A percentile compares a stretch with the other conserved stretches of the same genome.
Evolutionary conservation across 2,797 vertebrate species (phyloP).

Genomic region (Parauchenoglanis punctatus): DNA sequence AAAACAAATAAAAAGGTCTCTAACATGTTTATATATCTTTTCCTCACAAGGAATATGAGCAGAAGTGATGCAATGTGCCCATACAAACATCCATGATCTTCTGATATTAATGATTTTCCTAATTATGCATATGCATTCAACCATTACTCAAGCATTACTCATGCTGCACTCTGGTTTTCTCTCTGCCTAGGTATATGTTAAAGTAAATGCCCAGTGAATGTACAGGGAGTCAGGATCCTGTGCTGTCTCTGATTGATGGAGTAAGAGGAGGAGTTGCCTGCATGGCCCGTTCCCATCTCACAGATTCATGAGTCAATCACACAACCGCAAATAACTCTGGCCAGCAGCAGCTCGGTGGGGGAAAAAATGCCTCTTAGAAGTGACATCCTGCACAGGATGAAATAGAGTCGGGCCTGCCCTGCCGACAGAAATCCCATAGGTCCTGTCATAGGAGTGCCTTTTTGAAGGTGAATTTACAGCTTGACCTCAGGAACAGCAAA

Average conservation of each 20-base stretch:
- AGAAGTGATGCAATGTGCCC: background rate
- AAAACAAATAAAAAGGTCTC: background rate
- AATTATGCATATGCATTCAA: background rate
- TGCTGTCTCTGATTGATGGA: conserved; percentile 59
- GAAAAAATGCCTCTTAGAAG: conserved; percentile 46
- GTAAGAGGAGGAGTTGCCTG: conserved; percentile 57
- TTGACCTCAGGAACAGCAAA: conserved; percentile 53
- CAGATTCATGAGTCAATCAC: conserved; percentile 66
- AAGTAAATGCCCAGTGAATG: conserved; percentile 34
- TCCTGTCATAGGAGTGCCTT: conserved; percentile 50
- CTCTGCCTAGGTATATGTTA: conserved; percentile 9
- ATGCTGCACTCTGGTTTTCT: conserved; percentile 18
- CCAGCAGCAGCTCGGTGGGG: conserved; percentile 51
- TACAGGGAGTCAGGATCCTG: conserved; percentile 38
- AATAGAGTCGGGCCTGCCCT: conserved; percentile 53
- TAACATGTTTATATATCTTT: background rate
- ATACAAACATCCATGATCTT: background rate
- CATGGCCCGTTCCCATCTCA: conserved; percentile 58
- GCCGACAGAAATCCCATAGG: conserved; percentile 58
- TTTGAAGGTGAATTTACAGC: conserved; percentile 62
- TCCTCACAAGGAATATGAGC: background rate
- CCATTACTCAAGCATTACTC: conserved; percentile 1
- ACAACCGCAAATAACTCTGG: conserved; percentile 62
- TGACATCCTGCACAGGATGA: conserved; percentile 58
- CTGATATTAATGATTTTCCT: background rate